Evolutionary conservation across 2,797 vertebrate species (phyloP), one percentile per base, ranked within the genome.

Genomic region (Natrix natrix): DNA sequence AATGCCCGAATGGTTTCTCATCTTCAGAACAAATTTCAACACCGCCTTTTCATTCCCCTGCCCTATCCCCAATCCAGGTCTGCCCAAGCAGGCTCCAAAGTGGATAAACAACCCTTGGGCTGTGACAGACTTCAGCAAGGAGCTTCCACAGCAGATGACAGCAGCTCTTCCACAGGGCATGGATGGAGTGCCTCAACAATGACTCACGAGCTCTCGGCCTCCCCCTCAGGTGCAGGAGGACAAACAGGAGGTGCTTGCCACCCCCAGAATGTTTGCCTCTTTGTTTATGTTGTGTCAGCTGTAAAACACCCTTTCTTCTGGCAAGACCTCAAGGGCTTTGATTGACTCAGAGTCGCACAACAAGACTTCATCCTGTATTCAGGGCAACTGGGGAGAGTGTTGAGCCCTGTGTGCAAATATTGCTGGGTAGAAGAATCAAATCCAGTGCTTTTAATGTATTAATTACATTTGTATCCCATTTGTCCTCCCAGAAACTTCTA

Each of bases 121-220:
- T 59, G 63, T 24, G 37, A 59, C n/a, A 63, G 83, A 54, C n/a
- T 74, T 91, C 26, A 59, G 22, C 57, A 63, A 91, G 90, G 55
- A 88, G 28, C 59, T 26, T 88, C 63, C 20, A 37, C 20, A 52
- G 66, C 43, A 93, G 56, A 55, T 55, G 90, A 83, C 90, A 93
- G 90, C 86, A 37, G 26, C 8, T 11, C 60, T 90, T 91, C 78
- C 56, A 56, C 55, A 88, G 83, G 59, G 86, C 37, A 89, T 61
- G 94, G 69, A 87, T 54, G 8, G 61, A 89, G 90, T 91, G 91
- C 89, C 60, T 86, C 89, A 56, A 43, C 91, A n/a, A 26, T n/a
- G 94, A 95, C 69, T 95, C 92, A 93, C 59, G 88, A 48, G 52
- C 63, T 90, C 55, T 57, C 1, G 63, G 86, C 93, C 86, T n/a